Evolutionary conservation across 2,113 vertebrate species (phyloP).

Genomic region (Ceuthmochares aereus): DNA sequence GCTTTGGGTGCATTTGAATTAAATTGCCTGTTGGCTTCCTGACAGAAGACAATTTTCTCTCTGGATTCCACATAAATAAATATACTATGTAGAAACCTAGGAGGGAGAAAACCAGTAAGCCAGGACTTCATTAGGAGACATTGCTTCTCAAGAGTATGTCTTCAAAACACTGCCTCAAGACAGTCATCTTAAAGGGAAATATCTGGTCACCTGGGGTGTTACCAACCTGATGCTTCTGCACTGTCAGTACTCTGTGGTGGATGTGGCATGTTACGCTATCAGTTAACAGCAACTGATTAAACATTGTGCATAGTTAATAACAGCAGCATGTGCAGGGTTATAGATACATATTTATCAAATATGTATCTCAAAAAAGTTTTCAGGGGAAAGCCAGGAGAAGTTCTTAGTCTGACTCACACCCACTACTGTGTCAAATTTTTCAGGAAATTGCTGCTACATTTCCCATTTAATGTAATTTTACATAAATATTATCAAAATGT

Average conservation of each 20-base stretch:
- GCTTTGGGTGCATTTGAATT: neutral
- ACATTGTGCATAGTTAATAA: rapidly evolving
- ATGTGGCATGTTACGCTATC: no score
- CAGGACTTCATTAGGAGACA: neutral
- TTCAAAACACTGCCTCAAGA: neutral
- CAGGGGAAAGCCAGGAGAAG: neutral
- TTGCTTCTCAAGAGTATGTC: neutral
- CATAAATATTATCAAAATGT: neutral
- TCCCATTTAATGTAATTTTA: neutral
- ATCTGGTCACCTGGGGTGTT: neutral
- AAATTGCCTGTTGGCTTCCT: neutral
- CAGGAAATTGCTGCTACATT: neutral
- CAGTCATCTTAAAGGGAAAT: neutral
- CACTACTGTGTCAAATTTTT: neutral
- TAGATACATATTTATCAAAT: neutral
- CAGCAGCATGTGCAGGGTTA: neutral
- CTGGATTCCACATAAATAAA: neutral
- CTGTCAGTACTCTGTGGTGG: neutral
- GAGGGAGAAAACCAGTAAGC: neutral
- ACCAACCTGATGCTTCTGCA: neutral
- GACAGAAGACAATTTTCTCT: neutral
- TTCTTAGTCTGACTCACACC: neutral
- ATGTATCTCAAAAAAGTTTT: no score
- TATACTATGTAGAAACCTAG: neutral
- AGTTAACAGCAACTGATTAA: neutral